Evolutionary conservation across 1,140 invertebrate species (phyloP).

Genomic region (Catajapyx aquilonaris): DNA sequence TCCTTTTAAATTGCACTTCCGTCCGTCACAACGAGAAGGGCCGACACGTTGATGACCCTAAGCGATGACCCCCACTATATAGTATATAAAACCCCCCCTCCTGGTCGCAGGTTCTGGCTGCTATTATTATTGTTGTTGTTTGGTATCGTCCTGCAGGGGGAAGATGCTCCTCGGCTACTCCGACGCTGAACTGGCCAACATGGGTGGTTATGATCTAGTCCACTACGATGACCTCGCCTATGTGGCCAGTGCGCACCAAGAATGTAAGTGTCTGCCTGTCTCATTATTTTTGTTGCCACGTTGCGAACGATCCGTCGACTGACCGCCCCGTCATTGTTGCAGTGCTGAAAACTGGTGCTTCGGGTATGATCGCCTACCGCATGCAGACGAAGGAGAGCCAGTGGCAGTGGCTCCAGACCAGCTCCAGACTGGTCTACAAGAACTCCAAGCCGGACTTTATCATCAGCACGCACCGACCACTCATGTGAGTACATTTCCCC

Average conservation of each 20-base stretch:
- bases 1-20: too few species aligned
- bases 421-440: conserved; percentile 90
- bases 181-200: conserved; percentile 72
- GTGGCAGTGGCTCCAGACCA: conserved; percentile 97
- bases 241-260: conserved; percentile 95
- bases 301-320: too few species aligned
- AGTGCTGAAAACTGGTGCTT: conserved; percentile 96
- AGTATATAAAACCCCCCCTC: too few species aligned
- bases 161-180: conserved; percentile 86
- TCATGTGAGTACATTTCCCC: conserved; percentile 52
- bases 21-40: too few species aligned
- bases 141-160: conserved; percentile 38
- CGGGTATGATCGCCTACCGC: conserved; percentile 93
- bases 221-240: conserved; percentile 94
- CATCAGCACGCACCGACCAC: conserved; percentile 87
- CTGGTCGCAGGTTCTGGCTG: too few species aligned
- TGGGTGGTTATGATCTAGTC: conserved; percentile 90
- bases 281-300: background rate
- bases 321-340: conserved; percentile 19
- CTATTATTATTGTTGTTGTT: too few species aligned
- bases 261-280: conserved; percentile 65
- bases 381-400: conserved; percentile 80
- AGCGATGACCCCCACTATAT: too few species aligned
- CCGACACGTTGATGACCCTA: too few species aligned
- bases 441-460: conserved; percentile 99